phyloP scores from a whole-genome alignment of 2,888 invertebrate species.

The Nowickia ferox region DNA sequence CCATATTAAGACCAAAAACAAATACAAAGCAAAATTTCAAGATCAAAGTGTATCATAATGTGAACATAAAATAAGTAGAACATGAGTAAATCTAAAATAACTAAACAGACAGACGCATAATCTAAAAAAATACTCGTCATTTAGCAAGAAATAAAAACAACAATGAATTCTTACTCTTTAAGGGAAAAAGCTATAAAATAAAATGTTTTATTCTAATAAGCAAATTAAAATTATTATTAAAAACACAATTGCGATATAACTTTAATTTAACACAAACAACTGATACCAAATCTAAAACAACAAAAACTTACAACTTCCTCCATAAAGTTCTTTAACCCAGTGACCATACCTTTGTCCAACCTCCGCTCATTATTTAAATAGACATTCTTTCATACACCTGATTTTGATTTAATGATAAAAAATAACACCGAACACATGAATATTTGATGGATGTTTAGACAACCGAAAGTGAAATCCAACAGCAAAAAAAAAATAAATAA shows the following conservation, averaged over 20 bases:
- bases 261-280: conserved; percentile 6
- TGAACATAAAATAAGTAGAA: conserved; percentile 2
- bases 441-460: conserved; percentile 22
- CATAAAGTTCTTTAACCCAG: conserved; percentile 62
- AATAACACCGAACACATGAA: neutral
- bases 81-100: conserved; percentile 13
- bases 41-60: conserved; percentile 61
- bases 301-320: conserved; percentile 41
- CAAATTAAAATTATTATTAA: conserved; percentile 43
- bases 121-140: neutral
- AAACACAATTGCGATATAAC: conserved; percentile 6
- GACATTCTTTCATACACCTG: conserved; percentile 32
- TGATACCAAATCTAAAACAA: conserved; percentile 3
- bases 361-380: conserved; percentile 10
- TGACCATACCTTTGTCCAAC: conserved; percentile 51
- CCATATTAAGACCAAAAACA: conserved; percentile 7
- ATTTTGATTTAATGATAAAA: neutral
- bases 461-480: conserved; percentile 60
- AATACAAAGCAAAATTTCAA: conserved; percentile 41
- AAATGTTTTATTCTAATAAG: conserved; percentile 31
- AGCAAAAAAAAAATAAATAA: no score
- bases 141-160: neutral
- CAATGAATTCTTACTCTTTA: neutral
- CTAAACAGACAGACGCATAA: neutral
- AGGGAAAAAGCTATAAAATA: neutral